Conservation (phyloP, 2,797 vertebrate genomes). For the Glyptemys insculpta region DNA sequence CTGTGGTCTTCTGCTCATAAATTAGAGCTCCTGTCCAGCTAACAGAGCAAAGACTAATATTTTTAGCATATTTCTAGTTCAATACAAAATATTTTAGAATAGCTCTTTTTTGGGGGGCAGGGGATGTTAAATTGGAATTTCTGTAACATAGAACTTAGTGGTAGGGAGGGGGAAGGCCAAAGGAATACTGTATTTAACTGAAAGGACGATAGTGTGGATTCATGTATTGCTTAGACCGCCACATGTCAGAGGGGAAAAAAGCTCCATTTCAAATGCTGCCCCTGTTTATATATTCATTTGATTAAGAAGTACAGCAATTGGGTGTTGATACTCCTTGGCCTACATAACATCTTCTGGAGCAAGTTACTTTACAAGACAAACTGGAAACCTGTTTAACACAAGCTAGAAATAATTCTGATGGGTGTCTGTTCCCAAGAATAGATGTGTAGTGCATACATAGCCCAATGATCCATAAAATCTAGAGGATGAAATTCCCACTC, state of each 20-base stretch:
- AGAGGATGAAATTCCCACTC: not conserved
- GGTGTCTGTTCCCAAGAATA: not conserved
- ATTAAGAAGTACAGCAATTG: not conserved
- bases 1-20: not conserved
- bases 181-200: not conserved
- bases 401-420: not conserved
- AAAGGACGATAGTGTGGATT: not conserved
- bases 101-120: fast-evolving
- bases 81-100: not conserved
- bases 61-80: not conserved
- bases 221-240: not conserved
- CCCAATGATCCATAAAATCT: not conserved
- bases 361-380: not conserved
- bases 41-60: not conserved
- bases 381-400: not conserved
- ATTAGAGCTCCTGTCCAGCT: not conserved
- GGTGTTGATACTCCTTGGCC: not conserved
- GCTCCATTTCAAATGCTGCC: not conserved
- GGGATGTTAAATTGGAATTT: not conserved
- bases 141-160: not conserved
- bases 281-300: not conserved
- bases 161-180: not conserved
- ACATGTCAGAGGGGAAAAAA: not conserved
- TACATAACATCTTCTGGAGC: not conserved
- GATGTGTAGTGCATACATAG: not conserved